Conservation (phyloP, 2,113 vertebrate genomes). For the Nothocercus julius region DNA sequence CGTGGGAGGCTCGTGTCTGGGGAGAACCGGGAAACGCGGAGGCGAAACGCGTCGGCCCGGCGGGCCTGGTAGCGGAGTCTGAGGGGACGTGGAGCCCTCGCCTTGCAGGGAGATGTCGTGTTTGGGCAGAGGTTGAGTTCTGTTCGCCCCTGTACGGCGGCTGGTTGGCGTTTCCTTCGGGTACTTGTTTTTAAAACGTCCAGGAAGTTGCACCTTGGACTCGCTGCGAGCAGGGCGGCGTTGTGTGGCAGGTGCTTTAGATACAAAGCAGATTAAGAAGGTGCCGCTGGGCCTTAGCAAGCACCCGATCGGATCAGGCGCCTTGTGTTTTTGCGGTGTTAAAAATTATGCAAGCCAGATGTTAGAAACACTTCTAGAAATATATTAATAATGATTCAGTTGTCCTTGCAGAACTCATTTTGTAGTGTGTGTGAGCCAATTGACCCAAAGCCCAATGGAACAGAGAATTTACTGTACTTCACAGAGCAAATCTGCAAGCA, state of each 20-base stretch:
- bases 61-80: too few relatives aligned
- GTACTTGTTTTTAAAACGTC: conserved; percentile 31
- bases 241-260: not conserved
- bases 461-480: not conserved
- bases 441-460: not conserved
- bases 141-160: conserved; percentile 51
- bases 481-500: not conserved
- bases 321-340: accelerated
- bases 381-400: accelerated
- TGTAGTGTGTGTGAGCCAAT: not conserved
- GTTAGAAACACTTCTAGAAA: not conserved
- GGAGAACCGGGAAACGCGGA: not conserved
- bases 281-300: accelerated
- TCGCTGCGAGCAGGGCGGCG: not conserved
- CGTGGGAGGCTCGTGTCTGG: accelerated
- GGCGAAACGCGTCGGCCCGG: accelerated
- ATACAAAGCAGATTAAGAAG: not conserved
- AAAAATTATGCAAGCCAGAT: not conserved
- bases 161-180: conserved; percentile 50
- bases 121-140: not conserved
- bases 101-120: accelerated
- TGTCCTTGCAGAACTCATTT: not conserved
- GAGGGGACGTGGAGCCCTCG: accelerated
- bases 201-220: conserved; percentile 64
- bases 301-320: accelerated